These are phyloP conservation scores for Eupsittula cactorum DNA, from an alignment of 2,113 vertebrate species.

Conservation along the genomic window DNA sequence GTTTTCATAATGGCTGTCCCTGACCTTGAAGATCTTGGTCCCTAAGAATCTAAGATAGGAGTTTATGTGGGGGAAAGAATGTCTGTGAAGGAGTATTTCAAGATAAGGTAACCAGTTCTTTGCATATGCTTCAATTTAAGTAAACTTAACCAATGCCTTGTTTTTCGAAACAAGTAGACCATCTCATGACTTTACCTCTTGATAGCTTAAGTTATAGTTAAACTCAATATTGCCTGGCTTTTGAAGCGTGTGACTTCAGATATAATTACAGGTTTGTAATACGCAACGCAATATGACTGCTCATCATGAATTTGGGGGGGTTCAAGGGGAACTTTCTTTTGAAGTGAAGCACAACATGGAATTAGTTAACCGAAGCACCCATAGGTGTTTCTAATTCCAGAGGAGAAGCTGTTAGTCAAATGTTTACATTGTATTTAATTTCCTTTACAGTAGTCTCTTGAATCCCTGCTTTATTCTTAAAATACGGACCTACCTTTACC, in stretches of 20 bases:
- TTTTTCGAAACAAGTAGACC: background rate
- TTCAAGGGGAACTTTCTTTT: conserved; percentile 42
- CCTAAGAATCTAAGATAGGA: background rate
- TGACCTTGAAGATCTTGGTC: background rate
- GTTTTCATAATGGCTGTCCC: background rate
- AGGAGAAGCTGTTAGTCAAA: conserved; percentile 60
- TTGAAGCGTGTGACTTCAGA: background rate
- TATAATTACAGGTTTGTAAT: background rate
- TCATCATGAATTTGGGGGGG: conserved; percentile 13
- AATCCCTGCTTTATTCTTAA: conserved; percentile 18
- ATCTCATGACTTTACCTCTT: background rate
- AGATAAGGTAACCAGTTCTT: background rate
- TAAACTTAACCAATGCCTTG: background rate
- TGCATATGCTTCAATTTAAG: background rate
- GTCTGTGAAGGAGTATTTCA: background rate
- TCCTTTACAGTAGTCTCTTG: conserved; percentile 45
- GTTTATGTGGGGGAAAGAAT: background rate
- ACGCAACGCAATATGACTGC: background rate
- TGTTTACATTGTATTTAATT: conserved; percentile 54
- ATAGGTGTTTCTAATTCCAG: conserved; percentile 36
- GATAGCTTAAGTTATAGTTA: background rate
- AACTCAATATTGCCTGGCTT: background rate
- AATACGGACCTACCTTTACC: background rate
- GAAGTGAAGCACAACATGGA: conserved; percentile 11
- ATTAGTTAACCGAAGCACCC: conserved; percentile 42